Evolutionary conservation across 1,140 invertebrate genomes (phyloP), one percentile per base, ranked within the genome.

Genomic region (Chrysomallon squamiferum): DNA sequence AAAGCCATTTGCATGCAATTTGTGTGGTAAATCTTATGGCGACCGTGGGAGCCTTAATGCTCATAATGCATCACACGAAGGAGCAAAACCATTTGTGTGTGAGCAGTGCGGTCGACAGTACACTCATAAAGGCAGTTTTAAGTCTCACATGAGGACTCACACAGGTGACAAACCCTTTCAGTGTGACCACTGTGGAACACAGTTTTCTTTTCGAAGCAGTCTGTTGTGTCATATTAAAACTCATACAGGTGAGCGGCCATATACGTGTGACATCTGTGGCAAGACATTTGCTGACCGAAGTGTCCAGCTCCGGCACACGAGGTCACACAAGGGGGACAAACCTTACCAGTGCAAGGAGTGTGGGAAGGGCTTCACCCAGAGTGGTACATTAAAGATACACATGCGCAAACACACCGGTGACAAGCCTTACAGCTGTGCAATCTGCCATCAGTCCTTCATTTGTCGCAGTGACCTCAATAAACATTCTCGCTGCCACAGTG

Each of bases 391-490:
- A 4, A 59, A 69, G 20, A 41, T 29, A 86, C 97, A 99, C 86
- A 96, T 95, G 69, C 90, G 96, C 77, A 99, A 98, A 81, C 97
- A 99, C 87, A 89, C 97, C 72, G 96, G 95, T 59, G 95, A 97
- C 86, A 97, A 97, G 86, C 95, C 95, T 33, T 76, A 72, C 58
- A 66, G 49, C 18, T 98, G 96, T 87, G 94, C 97, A 87, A 96
- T 97, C 84, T 98, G 95, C 87, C 94, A 96, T 86, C 90, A 95
- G 81, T 96, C 96, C 87, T 99, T 99, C 87, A 98, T 96, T 32
- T 96, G 98, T 87, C 89, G 58, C 4, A 47, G 38, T 3, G 43
- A 65, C 49, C 59, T 67, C 3, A 43, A 41, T 25, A 35, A 38
- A 15, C 65, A 67, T 29, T 54, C 50, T 20, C 22, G 29, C 22